Evolutionary conservation across 2,113 vertebrate species (phyloP).

Genomic region (Lamprotornis superbus): DNA sequence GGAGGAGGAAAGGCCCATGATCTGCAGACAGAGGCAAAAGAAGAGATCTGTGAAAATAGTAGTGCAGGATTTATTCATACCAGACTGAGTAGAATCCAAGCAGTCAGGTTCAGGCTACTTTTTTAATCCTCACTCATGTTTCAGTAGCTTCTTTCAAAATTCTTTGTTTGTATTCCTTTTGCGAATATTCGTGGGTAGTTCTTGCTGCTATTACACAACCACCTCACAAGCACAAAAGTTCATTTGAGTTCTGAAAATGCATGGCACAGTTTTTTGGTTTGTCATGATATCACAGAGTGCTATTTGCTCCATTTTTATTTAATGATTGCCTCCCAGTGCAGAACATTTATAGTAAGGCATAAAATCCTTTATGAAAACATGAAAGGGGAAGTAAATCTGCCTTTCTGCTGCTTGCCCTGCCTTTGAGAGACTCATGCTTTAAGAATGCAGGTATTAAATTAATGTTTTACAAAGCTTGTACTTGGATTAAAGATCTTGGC

Average conservation of each 20-base stretch:
- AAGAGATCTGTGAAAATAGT: neutral
- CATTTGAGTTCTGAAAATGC: neutral
- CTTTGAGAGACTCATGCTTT: neutral
- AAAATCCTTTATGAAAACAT: neutral
- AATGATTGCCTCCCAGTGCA: neutral
- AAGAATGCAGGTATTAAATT: neutral
- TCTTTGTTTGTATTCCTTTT: neutral
- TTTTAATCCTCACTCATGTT: neutral
- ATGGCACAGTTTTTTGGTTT: neutral
- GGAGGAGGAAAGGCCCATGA: neutral
- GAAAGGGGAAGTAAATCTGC: neutral
- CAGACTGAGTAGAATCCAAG: neutral
- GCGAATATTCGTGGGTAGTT: neutral
- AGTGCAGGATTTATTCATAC: neutral
- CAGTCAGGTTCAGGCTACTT: neutral
- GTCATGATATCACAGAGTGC: neutral
- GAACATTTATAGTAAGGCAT: neutral
- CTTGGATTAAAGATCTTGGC: neutral
- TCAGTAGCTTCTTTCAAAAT: neutral
- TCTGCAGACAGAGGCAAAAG: neutral
- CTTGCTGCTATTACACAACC: neutral
- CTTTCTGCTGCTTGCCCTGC: neutral
- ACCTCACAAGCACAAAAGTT: neutral
- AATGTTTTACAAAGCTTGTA: neutral
- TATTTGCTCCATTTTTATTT: neutral